A percentile compares a stretch with the other conserved stretches of the same genome.
Conservation (phyloP, 2,797 vertebrate species). For the Chloroceryle amazona region DNA sequence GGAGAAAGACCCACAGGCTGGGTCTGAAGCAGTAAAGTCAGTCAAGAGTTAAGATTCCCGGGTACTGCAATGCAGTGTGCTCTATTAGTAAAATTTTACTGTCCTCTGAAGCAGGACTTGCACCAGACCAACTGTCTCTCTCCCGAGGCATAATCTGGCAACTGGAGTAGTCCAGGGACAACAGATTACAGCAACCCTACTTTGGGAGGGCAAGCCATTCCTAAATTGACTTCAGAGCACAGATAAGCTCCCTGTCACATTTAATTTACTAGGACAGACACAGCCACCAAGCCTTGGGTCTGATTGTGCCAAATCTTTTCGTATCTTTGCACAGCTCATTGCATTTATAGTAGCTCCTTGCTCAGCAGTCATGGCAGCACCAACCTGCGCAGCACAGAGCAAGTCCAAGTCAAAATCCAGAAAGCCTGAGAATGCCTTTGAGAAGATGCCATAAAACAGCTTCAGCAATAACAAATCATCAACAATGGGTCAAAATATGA, state of each 20-base stretch:
- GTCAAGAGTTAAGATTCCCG: accelerated
- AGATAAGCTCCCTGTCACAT: neutral
- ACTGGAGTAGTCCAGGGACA: neutral
- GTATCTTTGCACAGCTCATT: neutral
- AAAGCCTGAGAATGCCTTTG: neutral
- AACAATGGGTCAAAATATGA: neutral
- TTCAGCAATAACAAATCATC: neutral
- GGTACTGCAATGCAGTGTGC: neutral
- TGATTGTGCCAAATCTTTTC: neutral
- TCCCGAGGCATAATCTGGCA: neutral
- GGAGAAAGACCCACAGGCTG: neutral
- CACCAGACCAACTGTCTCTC: neutral
- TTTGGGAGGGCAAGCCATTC: neutral
- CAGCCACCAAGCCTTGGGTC: neutral
- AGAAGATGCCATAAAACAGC: neutral
- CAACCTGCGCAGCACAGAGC: neutral
- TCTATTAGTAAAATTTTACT: neutral
- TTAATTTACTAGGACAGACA: neutral
- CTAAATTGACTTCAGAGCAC: neutral
- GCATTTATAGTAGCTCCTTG: neutral
- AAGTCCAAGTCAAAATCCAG: neutral
- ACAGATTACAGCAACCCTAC: neutral
- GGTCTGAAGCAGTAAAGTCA: neutral
- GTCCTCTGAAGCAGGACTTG: neutral
- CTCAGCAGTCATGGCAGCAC: neutral